Conservation (phyloP, 2,797 vertebrate species). For the Gadopsis marmoratus region DNA sequence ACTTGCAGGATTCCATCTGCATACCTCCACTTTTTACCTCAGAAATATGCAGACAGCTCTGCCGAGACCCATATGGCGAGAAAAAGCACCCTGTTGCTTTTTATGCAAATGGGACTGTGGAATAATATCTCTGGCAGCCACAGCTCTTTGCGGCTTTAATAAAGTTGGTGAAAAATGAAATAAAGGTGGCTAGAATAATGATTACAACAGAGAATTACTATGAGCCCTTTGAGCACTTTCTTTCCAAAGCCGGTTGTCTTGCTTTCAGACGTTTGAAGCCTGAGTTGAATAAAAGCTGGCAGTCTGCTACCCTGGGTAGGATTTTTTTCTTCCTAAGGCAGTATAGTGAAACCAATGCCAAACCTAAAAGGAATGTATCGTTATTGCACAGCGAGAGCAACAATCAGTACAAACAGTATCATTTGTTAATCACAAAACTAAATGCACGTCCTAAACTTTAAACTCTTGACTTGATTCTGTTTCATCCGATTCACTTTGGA, state of each 20-base stretch:
- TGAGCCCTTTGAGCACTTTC: conserved; percentile 54
- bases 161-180: conserved; percentile 67
- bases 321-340: conserved; percentile 35
- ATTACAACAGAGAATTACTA: conserved; percentile 63
- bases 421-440: conserved; percentile 14
- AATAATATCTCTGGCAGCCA: conserved; percentile 69
- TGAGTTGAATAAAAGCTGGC: conserved; percentile 45
- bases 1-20: conserved; percentile 45
- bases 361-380: conserved; percentile 16
- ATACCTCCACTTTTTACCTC: conserved; percentile 48
- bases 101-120: conserved; percentile 70
- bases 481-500: conserved; percentile 2
- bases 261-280: conserved; percentile 51
- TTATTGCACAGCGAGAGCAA: conserved; percentile 11
- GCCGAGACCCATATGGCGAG: conserved; percentile 44
- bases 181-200: conserved; percentile 72
- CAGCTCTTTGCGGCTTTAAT: conserved; percentile 68
- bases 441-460: neutral
- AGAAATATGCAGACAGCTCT: conserved; percentile 50
- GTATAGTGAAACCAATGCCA: conserved; percentile 22
- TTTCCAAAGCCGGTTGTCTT: conserved; percentile 52
- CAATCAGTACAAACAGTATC: neutral
- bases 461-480: neutral
- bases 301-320: conserved; percentile 6
- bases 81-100: conserved; percentile 68